A percentile compares a stretch with the other conserved stretches of the same genome.
Evolutionary conservation across 1,140 invertebrate genomes (phyloP).

Genomic region (Drosophila subobscura): DNA sequence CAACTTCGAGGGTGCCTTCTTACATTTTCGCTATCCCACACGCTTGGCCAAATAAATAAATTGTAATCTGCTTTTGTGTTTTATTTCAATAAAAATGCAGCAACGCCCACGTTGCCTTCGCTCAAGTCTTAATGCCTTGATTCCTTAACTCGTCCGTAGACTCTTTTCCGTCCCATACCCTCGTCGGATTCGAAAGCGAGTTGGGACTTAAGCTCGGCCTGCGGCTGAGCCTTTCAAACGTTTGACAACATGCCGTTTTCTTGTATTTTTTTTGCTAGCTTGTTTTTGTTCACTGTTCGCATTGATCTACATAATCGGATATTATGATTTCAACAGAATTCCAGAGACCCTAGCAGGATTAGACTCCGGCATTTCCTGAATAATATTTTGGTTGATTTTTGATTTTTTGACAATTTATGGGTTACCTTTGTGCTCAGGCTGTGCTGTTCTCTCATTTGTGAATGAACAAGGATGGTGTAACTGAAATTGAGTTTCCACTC

Average conservation of each 20-base stretch:
- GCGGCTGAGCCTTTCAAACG: constrained; percentile 70
- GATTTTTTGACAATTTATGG: constrained; percentile 78
- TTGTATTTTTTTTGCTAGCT: constrained; percentile 27
- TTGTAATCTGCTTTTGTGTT: constrained; percentile 77
- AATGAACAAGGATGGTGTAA: constrained; percentile 27
- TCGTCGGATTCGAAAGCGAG: constrained; percentile 13
- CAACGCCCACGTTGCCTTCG: constrained; percentile 55
- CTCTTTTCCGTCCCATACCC: background rate
- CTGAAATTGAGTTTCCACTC: too few relatives aligned
- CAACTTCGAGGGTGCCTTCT: constrained; percentile 1
- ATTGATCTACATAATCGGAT: constrained; percentile 71
- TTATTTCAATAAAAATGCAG: constrained; percentile 80
- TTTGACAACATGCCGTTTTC: constrained; percentile 79
- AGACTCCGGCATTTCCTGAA: constrained; percentile 43
- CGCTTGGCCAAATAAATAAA: constrained; percentile 74
- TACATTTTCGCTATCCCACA: constrained; percentile 6
- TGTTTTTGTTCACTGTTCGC: constrained; percentile 49
- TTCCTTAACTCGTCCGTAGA: constrained; percentile 28
- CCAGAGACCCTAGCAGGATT: constrained; percentile 3
- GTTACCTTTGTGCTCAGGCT: constrained; percentile 62
- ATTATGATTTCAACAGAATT: constrained; percentile 59
- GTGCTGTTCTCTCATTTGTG: constrained; percentile 23
- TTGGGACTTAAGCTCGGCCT: constrained; percentile 59
- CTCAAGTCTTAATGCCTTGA: constrained; percentile 11
- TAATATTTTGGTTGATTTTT: constrained; percentile 78